Percentiles rank a stretch among this genome's conserved stretches.
phyloP scores from a whole-genome alignment of 2,888 invertebrate species.

The Willowsia nigromaculata region DNA sequence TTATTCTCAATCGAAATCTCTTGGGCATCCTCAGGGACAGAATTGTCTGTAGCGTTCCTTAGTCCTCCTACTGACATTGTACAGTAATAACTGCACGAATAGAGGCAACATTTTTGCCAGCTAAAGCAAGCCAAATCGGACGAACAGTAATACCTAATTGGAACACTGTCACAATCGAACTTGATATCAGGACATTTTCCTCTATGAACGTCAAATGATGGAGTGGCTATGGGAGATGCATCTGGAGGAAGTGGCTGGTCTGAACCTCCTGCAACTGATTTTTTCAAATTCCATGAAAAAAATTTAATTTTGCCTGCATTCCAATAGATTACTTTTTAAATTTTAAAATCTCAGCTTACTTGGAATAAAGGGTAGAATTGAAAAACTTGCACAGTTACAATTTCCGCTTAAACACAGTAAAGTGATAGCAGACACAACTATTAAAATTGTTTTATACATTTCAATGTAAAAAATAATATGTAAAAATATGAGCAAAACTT shows the following conservation, averaged over 20 bases:
- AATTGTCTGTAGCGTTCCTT: neutral
- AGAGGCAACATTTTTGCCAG: slow-evolving; percentile 50
- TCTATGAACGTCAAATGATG: slow-evolving; percentile 19
- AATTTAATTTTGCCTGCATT: too few species aligned
- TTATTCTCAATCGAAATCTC: too few species aligned
- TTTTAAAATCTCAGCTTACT: too few species aligned
- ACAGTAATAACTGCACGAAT: slow-evolving; percentile 35
- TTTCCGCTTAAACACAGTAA: too few species aligned
- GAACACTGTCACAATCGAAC: slow-evolving; percentile 20
- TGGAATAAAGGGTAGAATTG: too few species aligned
- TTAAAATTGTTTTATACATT: too few species aligned
- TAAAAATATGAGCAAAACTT: too few species aligned
- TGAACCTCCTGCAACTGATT: neutral
- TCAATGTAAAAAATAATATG: too few species aligned
- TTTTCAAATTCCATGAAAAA: too few species aligned
- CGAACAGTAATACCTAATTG: slow-evolving; percentile 33
- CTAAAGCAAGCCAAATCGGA: slow-evolving; percentile 50
- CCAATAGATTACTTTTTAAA: too few species aligned
- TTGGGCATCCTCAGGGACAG: neutral
- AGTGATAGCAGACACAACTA: too few species aligned
- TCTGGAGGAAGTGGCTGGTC: slow-evolving; percentile 46
- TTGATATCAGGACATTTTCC: slow-evolving; percentile 23
- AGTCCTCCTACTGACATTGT: neutral
- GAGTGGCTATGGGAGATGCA: slow-evolving; percentile 34
- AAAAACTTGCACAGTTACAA: too few species aligned